Conservation (phyloP, 2,888 invertebrate species). For the Mimachlamys varia region DNA sequence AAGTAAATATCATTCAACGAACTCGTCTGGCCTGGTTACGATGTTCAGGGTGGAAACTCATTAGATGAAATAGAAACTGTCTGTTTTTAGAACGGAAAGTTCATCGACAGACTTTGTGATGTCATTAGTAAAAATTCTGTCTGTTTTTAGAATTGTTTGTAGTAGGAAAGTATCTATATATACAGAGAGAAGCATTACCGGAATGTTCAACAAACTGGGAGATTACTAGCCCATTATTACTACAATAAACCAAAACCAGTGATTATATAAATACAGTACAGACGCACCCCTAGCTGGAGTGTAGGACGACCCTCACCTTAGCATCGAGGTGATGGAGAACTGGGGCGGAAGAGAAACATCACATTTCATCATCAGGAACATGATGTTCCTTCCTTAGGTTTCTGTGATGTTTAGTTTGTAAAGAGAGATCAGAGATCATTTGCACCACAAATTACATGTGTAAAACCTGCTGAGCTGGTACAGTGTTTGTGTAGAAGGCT, state of each 20-base stretch:
- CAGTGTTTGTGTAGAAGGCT: background rate
- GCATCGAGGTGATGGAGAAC: background rate
- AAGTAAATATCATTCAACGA: background rate
- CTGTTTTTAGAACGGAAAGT: slow-evolving; percentile 14
- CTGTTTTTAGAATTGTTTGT: slow-evolving; percentile 16
- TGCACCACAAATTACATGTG: background rate
- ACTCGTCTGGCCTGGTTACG: slow-evolving; percentile 14
- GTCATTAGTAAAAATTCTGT: slow-evolving; percentile 4
- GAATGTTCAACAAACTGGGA: background rate
- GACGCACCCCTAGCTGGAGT: background rate
- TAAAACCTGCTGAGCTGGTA: background rate
- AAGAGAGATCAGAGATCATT: background rate
- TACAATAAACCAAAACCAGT: background rate
- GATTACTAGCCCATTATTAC: background rate
- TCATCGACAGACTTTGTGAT: background rate
- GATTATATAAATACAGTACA: background rate
- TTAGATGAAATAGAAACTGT: slow-evolving; percentile 14
- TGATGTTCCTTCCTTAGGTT: background rate
- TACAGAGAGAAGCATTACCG: background rate
- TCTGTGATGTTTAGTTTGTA: background rate
- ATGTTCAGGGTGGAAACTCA: background rate
- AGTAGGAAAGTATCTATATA: background rate
- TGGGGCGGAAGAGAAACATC: background rate
- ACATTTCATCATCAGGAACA: background rate
- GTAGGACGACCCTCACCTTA: background rate